These are phyloP conservation scores for Portunus trituberculatus DNA, from an alignment of 1,140 invertebrate genomes.

Conservation along the genomic window DNA sequence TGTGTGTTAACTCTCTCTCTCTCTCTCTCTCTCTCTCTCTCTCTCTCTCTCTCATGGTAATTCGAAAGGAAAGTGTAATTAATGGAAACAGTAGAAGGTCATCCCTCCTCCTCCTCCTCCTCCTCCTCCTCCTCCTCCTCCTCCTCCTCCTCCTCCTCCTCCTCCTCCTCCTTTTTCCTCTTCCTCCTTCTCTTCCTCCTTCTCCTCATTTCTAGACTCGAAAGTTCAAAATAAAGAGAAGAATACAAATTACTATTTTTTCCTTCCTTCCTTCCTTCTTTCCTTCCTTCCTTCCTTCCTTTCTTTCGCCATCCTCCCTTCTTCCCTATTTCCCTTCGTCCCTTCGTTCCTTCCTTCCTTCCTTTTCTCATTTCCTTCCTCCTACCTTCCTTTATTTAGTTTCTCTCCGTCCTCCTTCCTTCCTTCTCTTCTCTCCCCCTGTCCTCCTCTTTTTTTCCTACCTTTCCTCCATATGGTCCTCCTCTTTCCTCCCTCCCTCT, in stretches of 20 bases:
- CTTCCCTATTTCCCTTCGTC: background rate
- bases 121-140: slow-evolving; percentile 1
- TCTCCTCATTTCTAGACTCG: background rate
- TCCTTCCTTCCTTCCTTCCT: too few relatives aligned
- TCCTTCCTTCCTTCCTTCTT: background rate
- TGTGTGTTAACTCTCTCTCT: too few relatives aligned
- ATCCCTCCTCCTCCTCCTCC: background rate
- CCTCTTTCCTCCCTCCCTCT: background rate
- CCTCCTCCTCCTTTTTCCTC: background rate
- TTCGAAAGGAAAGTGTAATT: too few relatives aligned
- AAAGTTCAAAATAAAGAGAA: too few relatives aligned
- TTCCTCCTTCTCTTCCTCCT: background rate
- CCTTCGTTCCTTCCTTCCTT: background rate
- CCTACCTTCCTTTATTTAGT: background rate
- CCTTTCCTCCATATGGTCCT: background rate
- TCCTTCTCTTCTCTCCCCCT: background rate
- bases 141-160: background rate
- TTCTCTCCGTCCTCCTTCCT: background rate
- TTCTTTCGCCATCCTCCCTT: background rate
- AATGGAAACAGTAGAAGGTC: background rate
- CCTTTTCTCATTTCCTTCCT: background rate
- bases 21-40: too few relatives aligned
- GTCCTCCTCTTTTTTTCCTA: background rate
- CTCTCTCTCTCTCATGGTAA: too few relatives aligned
- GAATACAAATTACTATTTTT: too few relatives aligned